Base-by-base conservation (phyloP, 2,888 invertebrate species). In the Baccha elongata region DNA sequence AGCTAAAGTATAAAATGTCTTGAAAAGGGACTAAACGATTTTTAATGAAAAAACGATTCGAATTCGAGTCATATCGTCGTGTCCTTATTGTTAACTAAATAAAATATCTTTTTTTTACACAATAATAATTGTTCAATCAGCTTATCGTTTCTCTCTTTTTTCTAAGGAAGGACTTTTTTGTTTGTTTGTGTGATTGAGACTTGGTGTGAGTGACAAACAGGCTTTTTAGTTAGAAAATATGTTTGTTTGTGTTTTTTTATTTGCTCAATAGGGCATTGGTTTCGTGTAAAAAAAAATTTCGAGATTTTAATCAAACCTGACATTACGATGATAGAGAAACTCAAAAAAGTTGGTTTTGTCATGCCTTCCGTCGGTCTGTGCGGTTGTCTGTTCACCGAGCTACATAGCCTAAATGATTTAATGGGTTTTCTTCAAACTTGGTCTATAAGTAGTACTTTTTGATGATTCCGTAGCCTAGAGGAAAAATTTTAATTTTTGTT, bases 71-170 rank as follows among this genome's bases (percentile, higher is more conserved):
- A 50, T 60, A 6, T 32, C 15, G 53, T 21, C 13, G 17, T 19
- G 1, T 26, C 40, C 11, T 19, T 35, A 48, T 55, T 11, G 64
- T n/a, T n/a, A n/a, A n/a, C n/a, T n/a, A n/a, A n/a, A n/a, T n/a
- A 13, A 10, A 71, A 78, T 23, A 52, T 48, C n/a, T n/a, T 37
- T 42, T 58, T 35, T n/a, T 19, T 37, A 65, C 46, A 60, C 65
- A 71, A 75, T 81, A 62, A 75, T 58, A 68, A 68, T 74, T 80
- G 60, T 65, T 75, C 58, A 75, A 71, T 75, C 44, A 69, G 53
- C 15, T 62, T 37, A 21, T 17, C 50, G n/a, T 13, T 23, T 46
- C 6, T 46, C 7, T 8, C 4, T 50, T 19, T 32, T 53, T 32
- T 17, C 8, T 15, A 50, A 15, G 10, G 15, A 19, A 42, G 44